phyloP scores from a whole-genome alignment of 2,113 vertebrate species.

The Sardina pilchardus region DNA sequence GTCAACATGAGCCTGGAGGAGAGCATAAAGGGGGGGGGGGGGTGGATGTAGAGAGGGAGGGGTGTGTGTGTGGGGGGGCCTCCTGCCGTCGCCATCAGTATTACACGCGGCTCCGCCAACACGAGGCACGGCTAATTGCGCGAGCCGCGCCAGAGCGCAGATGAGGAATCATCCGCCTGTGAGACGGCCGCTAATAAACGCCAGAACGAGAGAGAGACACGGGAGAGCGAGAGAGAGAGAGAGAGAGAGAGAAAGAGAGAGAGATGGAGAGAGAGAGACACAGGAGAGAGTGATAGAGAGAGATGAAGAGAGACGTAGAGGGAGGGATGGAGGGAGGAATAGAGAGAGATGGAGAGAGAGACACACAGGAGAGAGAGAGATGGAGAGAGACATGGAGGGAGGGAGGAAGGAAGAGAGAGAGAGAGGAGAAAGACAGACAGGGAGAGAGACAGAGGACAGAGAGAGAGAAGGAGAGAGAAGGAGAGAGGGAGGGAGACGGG shows the following conservation, averaged over 20 bases:
- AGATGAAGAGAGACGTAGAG: background rate
- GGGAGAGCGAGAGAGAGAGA: background rate
- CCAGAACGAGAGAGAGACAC: background rate
- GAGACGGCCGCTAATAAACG: conserved; percentile 64
- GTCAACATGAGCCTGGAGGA: background rate
- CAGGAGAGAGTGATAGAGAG: background rate
- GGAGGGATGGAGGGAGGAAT: background rate
- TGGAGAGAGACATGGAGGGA: too few relatives aligned
- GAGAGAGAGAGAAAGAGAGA: background rate
- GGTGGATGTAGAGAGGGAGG: conserved; percentile 4
- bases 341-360: background rate
- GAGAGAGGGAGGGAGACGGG: conserved; percentile 44
- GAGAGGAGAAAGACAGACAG: background rate
- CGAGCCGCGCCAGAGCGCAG: conserved; percentile 54
- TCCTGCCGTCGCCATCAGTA: conserved; percentile 48
- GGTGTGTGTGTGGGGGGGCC: conserved; percentile 15
- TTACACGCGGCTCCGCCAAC: conserved; percentile 48
- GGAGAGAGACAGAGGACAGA: background rate
- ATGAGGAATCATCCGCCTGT: conserved; percentile 64
- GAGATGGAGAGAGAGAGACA: background rate
- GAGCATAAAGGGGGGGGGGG: background rate
- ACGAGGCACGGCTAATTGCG: conserved; percentile 51
- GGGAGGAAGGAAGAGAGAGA: background rate
- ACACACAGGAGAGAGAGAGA: background rate
- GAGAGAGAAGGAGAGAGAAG: conserved; percentile 26